These are phyloP conservation scores for Chrysina gloriosa DNA, from an alignment of 2,888 invertebrate species.

Conservation along the genomic window DNA sequence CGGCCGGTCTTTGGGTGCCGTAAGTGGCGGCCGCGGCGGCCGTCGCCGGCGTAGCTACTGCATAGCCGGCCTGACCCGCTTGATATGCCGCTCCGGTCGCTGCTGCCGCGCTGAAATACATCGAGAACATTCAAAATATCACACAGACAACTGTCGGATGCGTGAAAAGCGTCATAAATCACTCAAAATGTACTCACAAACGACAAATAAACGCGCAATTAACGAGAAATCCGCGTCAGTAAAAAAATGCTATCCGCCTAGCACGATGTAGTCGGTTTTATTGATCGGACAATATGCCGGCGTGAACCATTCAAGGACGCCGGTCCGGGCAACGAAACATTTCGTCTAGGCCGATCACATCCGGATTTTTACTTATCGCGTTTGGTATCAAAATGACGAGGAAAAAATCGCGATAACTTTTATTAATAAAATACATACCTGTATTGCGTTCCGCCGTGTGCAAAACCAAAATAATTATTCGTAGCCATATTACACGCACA, in stretches of 20 bases:
- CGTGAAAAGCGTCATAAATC: constrained; percentile 24
- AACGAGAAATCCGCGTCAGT: constrained; percentile 32
- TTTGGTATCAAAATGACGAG: constrained; percentile 5
- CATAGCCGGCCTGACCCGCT: constrained; percentile 86
- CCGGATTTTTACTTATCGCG: constrained; percentile 13
- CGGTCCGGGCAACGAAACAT: constrained; percentile 51
- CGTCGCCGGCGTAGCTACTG: constrained; percentile 83
- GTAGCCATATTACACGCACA: constrained; percentile 74
- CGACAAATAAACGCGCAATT: constrained; percentile 24
- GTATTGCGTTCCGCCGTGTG: constrained; percentile 93
- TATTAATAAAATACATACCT: constrained; percentile 71
- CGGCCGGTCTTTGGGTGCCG: constrained; percentile 84
- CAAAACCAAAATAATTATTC: constrained; percentile 96
- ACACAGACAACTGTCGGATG: constrained; percentile 37
- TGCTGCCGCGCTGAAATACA: constrained; percentile 69
- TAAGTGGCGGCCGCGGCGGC: constrained; percentile 87
- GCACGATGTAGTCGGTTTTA: constrained; percentile 50
- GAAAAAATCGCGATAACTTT: constrained; percentile 15
- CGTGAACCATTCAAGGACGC: constrained; percentile 64
- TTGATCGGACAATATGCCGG: constrained; percentile 64
- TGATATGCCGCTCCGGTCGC: constrained; percentile 86
- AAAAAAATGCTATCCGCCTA: constrained; percentile 43
- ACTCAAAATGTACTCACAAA: constrained; percentile 34
- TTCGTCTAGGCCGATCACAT: background rate
- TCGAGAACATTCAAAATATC: constrained; percentile 37